Evolutionary conservation across 2,113 vertebrate genomes (phyloP), one percentile per base, ranked within the genome.

Genomic region (Ophiodon elongatus): DNA sequence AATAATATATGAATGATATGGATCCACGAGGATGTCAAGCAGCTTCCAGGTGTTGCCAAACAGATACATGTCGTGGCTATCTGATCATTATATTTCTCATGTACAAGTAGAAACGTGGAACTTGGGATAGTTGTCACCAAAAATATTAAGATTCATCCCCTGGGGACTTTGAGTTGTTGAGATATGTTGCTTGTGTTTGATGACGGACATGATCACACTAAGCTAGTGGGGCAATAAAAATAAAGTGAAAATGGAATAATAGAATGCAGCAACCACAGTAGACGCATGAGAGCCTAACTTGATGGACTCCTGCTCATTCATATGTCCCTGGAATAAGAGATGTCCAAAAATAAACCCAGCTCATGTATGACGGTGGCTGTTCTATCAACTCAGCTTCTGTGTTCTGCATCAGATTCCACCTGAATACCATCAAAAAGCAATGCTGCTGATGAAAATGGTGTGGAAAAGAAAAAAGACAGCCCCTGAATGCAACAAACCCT

Each of bases 381-480:
- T 13, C 52, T 68, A 5, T 72, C 41, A 73, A 56, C n/a, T 66
- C 59, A 73, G 80, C 83, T 90, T 54, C 81, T 87, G 56, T 73
- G 68, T 69, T 65, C 62, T 62, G 39, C 52, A 0, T 19, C 27
- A 59, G 71, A 29, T 80, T 1, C 76, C 81, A 77, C 79, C 72
- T 86, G 88, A 54, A 78, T 27, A 9, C 56, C 60, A 63, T 79
- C 73, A 83, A 60, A 80, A 21, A 29, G 15, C 1, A 1, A 52
- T 60, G 73, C 76, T 43, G 72, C 60, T 35, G n/a, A 17, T 76
- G 54, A 2, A 29, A 79, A 56, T 29, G 39, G 27, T 47, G 31
- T 67, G 60, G 80, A 89, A 87, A 79, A 80, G 65, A 82, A 88
- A 93, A 85, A 84, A 89, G 85, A 71, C 79, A 5, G 8, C 45